Evolutionary conservation across 2,797 vertebrate genomes (phyloP), one percentile per base, ranked within the genome.

Genomic region (Ctenopoma multispine): DNA sequence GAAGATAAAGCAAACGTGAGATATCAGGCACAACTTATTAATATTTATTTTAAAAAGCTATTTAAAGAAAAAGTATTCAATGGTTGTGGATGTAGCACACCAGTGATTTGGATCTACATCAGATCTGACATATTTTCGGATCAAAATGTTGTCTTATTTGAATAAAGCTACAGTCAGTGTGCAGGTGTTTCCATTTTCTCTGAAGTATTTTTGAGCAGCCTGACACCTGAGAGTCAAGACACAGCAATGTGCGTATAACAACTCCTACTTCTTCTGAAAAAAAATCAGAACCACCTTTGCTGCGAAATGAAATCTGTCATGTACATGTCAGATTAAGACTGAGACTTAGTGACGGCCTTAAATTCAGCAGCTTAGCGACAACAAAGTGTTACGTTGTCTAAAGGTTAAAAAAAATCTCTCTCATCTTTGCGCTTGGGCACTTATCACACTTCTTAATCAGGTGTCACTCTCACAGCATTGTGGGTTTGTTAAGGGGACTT

Each of bases 401-500:
- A 3, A 3, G 27, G 50, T 2, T 2, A 24, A 34, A 17, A 5
- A 17, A 7, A 61, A 53, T 24, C 9, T 55, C 67, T 36, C 44
- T 50, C 24, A 43, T 50, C 46, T 38, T 10, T 12, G 41, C 12
- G 2, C 14, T 34, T 17, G 9, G 34, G 10, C 21, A 13, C 18
- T 18, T 61, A 66, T 60, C 56, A 8, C 14, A 31, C n/a, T 11
- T 43, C 7, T 53, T 20, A 12, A 44, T 51, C 55, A 13, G 29
- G 21, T 65, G 18, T 59, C 40, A 21, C 12, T 36, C n/a, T 47
- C 4, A 61, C 21, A 54, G 31, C 23, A 11, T 31, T 48, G 41
- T 47, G 29, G 55, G 21, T 55, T 44, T 31, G 17, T 0, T 44
- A 3, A 0, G 59, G 62, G 55, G 31, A 53, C 27, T 73, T 72